Evolutionary conservation across 2,113 vertebrate genomes (phyloP).

Genomic region (Galemys pyrenaicus): DNA sequence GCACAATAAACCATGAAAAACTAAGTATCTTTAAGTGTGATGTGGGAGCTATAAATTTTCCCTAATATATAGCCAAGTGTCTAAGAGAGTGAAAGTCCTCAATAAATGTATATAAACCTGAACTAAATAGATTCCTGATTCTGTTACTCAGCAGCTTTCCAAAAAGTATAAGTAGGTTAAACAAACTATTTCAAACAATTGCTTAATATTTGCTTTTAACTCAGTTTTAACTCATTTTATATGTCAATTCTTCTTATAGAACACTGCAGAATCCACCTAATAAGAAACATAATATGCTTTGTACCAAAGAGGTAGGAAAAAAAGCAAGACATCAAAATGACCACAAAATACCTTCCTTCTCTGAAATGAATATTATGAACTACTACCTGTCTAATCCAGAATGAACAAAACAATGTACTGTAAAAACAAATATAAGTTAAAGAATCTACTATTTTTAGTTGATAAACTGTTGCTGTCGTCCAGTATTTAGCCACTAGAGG

Average conservation of each 20-base stretch:
- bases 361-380: conserved; percentile 28
- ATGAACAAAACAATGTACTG: background rate
- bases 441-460: background rate
- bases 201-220: background rate
- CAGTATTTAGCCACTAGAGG: background rate
- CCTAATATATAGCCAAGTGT: background rate
- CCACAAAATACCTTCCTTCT: background rate
- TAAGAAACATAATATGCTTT: background rate
- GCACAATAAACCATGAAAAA: background rate
- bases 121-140: background rate
- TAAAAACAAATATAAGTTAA: background rate
- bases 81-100: background rate
- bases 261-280: background rate
- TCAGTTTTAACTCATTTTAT: background rate
- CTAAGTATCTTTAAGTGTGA: background rate
- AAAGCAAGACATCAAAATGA: background rate
- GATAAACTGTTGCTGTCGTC: background rate
- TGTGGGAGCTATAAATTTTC: background rate
- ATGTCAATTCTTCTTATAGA: background rate
- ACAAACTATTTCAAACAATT: background rate
- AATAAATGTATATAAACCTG: background rate
- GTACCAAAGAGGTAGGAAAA: background rate
- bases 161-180: background rate
- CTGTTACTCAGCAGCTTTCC: background rate
- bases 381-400: background rate